Base-by-base conservation (phyloP, 2,113 vertebrate species). In the Asarcornis scutulata region DNA sequence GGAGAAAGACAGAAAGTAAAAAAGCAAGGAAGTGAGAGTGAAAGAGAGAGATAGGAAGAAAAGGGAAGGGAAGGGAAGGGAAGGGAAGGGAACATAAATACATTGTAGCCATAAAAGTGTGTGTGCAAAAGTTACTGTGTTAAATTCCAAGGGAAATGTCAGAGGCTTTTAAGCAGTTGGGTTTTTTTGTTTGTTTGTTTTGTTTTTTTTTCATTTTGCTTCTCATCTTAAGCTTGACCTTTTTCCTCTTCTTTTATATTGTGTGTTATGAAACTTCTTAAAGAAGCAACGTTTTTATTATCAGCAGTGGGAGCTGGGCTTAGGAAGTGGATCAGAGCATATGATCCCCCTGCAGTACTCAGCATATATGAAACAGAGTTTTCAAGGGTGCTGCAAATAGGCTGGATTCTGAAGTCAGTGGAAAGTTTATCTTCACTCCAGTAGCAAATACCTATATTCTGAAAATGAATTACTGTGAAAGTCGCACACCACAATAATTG, bases 81-180 rank as follows among this genome's bases (percentile, higher is more conserved):
- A 12, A 50, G 22, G 48, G 12, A 23, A 5, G 48, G 21, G 36
- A 36, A 36, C 36, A 36, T 36, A 36, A 32, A 32, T 11, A 29
- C 12, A 29, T 13, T 20, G 2, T 6, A 20, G 3, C 1, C 3
- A 3, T 8, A n/a, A 46, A 44, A 13, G 2, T 36, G 31, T 66
- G 2, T 29, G 31, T 36, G 2, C 53, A 23, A 46, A 78, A 53
- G 27, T 42, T 55, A 21, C 6, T 29, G 5, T 4, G 2, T 53
- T 46, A n/a, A 85, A 46, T 15, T 66, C 3, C 15, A 83, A 55
- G 2, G 29, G 10, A 87, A 64, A 42, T 27, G 2, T 18, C 9
- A n/a, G 29, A 27, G 3, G 20, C 16, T 69, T 79, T 64, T 56
- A 76, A 25, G 5, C 1, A 0, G 0, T 15, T 36, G 38, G 18